These are phyloP conservation scores for Takifugu bimaculatus DNA, from an alignment of 2,113 vertebrate species.

Conservation along the genomic window DNA sequence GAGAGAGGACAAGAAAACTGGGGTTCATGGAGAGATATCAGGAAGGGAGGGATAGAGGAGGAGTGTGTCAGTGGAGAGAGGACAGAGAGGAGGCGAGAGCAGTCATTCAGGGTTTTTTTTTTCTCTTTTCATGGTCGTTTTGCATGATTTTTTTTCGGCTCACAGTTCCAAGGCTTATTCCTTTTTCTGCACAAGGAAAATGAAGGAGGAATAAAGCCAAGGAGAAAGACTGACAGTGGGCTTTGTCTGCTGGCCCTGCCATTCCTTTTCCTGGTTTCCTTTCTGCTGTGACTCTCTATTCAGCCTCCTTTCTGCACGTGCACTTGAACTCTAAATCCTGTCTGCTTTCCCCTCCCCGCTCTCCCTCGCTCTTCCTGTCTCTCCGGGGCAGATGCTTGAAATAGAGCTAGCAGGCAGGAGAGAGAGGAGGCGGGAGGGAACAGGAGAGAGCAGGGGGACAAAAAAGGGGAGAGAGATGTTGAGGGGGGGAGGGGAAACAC, in stretches of 20 bases:
- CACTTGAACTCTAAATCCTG: slow-evolving; percentile 79
- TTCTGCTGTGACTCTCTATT: slow-evolving; percentile 63
- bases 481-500: slow-evolving; percentile 68
- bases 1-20: slow-evolving; percentile 29
- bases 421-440: slow-evolving; percentile 48
- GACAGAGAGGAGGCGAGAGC: slow-evolving; percentile 62
- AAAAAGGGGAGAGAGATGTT: slow-evolving; percentile 72
- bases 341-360: slow-evolving; percentile 64
- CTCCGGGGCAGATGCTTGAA: slow-evolving; percentile 64
- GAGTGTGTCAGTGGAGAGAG: slow-evolving; percentile 64
- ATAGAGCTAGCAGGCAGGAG: slow-evolving; percentile 71
- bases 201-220: slow-evolving; percentile 27
- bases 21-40: slow-evolving; percentile 67
- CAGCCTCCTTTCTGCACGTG: slow-evolving; percentile 74
- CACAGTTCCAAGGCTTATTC: slow-evolving; percentile 45
- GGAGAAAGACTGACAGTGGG: slow-evolving; percentile 39
- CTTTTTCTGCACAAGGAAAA: slow-evolving; percentile 28
- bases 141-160: slow-evolving; percentile 45
- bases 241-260: slow-evolving; percentile 54
- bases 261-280: slow-evolving; percentile 66
- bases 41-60: slow-evolving; percentile 71
- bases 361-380: slow-evolving; percentile 30
- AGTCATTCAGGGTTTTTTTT: slow-evolving; percentile 62
- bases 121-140: slow-evolving; percentile 34
- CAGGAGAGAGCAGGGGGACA: slow-evolving; percentile 65